Base-by-base conservation (phyloP, 2,113 vertebrate genomes). In the Herpailurus yagouaroundi region DNA sequence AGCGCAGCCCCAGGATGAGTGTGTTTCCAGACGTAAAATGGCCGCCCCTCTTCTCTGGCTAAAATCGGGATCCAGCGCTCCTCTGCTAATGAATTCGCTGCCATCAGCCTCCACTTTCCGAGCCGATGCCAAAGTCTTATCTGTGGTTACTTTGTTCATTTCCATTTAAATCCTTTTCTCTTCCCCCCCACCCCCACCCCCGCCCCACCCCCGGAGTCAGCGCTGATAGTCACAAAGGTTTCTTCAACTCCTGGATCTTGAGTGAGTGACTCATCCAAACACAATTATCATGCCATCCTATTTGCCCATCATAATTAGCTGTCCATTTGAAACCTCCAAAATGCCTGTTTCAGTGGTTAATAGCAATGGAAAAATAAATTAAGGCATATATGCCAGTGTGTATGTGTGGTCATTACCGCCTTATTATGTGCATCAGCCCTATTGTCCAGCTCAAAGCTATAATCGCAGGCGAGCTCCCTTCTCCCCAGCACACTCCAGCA, bases 271-370 rank as follows among this genome's bases (percentile, higher is more conserved):
- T 96, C 84, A 57, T 96, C 45, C 95, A 96, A 95, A 96, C 96
- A 97, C 80, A 97, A 97, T 97, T 92, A 97, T 95, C 96, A 91
- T 91, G 79, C 94, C 84, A 86, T 96, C 90, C 23, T 97, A 96
- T 97, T 98, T 98, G 95, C 84, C 92, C 81, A 95, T 98, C 94
- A 96, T 96, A 97, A 97, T 97, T 98, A 96, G 80, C 94, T 89
- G 95, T 90, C 69, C 90, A 97, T 98, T 98, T 97, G 55, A 92
- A 91, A 97, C 83, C 76, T 89, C 77, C 91, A 84, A 97, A 96
- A 97, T 95, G 96, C 97, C 92, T 85, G 92, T 95, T 96, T 97
- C 71, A 25, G 90, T 94, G 63, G 84, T 95, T 97, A 97, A 96
- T 97, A 97, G 90, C 95, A 89, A 93, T 89, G 85, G 76, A 81